Percentiles rank a stretch among this genome's conserved stretches.
Evolutionary conservation across 2,888 invertebrate species (phyloP).

Genomic region (Nemapogon koenigi): DNA sequence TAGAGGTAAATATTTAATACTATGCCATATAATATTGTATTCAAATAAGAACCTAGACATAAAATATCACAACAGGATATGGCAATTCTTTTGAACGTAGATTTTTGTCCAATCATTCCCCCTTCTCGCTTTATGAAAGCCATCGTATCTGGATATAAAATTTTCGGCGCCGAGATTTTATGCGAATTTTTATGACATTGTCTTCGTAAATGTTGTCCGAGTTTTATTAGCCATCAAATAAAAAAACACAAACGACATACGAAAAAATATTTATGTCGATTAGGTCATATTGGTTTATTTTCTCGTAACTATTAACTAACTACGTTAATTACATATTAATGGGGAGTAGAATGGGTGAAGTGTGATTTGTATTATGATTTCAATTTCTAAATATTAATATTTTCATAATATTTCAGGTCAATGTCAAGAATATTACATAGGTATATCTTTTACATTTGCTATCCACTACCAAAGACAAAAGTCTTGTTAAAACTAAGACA

Average conservation of each 20-base stretch:
- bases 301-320: not conserved
- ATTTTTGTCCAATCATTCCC: slow-evolving; percentile 26
- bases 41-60: no score
- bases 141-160: slow-evolving; percentile 42
- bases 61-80: slow-evolving; percentile 10
- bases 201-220: slow-evolving; percentile 55
- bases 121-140: slow-evolving; percentile 37
- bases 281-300: no score
- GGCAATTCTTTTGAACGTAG: slow-evolving; percentile 9
- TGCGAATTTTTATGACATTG: slow-evolving; percentile 56
- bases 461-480: no score
- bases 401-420: no score
- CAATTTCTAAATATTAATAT: no score
- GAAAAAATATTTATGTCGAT: slow-evolving; percentile 6
- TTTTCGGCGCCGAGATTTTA: slow-evolving; percentile 53
- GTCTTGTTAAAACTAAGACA: no score
- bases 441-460: no score
- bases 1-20: no score
- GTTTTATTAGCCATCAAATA: slow-evolving; percentile 43
- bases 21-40: no score
- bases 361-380: no score
- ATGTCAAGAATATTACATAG: no score
- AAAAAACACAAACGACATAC: slow-evolving; percentile 19
- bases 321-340: not conserved
- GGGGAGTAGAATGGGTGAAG: no score